Base-by-base conservation (phyloP, 2,888 invertebrate species). In the Plutella xylostella region DNA sequence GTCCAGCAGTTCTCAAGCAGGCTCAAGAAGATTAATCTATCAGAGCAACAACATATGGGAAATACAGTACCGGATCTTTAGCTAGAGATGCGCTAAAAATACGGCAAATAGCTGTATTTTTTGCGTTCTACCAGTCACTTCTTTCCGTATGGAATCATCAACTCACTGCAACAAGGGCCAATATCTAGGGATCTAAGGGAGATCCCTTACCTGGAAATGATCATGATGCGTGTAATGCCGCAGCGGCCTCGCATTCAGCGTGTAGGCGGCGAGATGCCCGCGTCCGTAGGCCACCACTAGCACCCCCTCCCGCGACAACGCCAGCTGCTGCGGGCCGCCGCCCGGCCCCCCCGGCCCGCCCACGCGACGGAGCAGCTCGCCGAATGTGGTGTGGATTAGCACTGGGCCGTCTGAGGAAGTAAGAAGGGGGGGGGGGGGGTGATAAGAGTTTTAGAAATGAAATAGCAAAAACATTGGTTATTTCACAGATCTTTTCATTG, bases 381-480 rank as follows among this genome's bases (percentile, higher is more conserved):
- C 99, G 74, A 96, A 95, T 15, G 98, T 97, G 48, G 99, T 98
- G 82, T 99, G 99, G 47, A 99, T 94, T 52, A 99, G 87, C 34
- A 98, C 96, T 0, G 97, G 97, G 1, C 98, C 98, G 83, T 92
- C 98, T 96, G 72, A 2, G 7, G 7, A 4, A 17, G 12, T 5
- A 5, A 28, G 30, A 14, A 19, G 30, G 15, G 34, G 14, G 20
- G 9, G 25, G 97, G 96, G 20, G 7, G 17, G 20, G 20, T 5
- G 20, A 38, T 7, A 28, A 9, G 28, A 28, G 28, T 3, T 12
- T 4, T 6, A n/a, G n/a, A n/a, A 4, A 22, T 22, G 22, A 6
- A 22, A 22, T 22, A 22, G 22, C 9, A 22, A 9, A 22, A 6
- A 22, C n/a, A n/a, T n/a, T n/a, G n/a, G n/a, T n/a, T n/a, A n/a